Evolutionary conservation across 2,797 vertebrate genomes (phyloP).

Genomic region (Masticophis lateralis): DNA sequence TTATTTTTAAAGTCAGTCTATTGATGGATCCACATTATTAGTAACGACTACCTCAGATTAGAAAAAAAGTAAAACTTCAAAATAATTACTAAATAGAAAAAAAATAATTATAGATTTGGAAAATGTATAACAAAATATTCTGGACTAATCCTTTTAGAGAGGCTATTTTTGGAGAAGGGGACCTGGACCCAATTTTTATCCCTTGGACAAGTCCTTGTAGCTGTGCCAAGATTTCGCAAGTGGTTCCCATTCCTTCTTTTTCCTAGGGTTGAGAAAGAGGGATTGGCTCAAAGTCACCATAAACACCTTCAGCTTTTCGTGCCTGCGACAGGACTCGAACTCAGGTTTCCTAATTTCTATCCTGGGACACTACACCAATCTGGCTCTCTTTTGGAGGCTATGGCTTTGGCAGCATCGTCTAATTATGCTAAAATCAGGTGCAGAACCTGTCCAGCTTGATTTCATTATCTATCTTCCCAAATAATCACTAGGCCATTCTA

Average conservation of each 20-base stretch:
- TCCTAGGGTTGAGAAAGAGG: not conserved
- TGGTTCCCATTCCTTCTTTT: not conserved
- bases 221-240: not conserved
- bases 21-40: not conserved
- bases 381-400: not conserved
- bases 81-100: not conserved
- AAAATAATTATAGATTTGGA: not conserved
- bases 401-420: not conserved
- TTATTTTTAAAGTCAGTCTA: too few species aligned
- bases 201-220: not conserved
- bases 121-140: not conserved
- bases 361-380: not conserved
- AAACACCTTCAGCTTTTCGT: not conserved
- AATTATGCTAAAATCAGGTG: slow-evolving; percentile 29
- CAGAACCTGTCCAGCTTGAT: not conserved
- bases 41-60: not conserved
- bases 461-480: slow-evolving; percentile 2
- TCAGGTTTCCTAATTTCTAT: not conserved
- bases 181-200: not conserved
- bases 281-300: not conserved
- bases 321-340: not conserved
- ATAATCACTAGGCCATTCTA: slow-evolving; percentile 43
- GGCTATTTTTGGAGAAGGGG: not conserved
- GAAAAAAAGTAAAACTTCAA: not conserved
- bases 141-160: not conserved